phyloP scores from a whole-genome alignment of 2,113 vertebrate species.

The Rallus limicola region DNA sequence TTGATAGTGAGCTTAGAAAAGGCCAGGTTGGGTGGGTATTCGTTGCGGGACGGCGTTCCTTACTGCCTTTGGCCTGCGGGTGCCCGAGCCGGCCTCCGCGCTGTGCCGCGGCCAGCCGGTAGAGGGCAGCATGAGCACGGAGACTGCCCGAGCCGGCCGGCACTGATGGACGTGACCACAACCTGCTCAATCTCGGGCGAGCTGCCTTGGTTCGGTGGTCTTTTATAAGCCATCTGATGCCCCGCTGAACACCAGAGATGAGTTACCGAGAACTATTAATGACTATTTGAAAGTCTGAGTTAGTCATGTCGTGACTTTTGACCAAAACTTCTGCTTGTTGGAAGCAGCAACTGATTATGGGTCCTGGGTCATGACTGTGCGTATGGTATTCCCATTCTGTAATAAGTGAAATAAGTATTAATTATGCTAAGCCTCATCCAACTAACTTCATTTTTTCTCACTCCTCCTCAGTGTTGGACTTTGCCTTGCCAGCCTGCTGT shows the following conservation, averaged over 20 bases:
- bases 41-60: not conserved
- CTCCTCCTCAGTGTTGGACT: not conserved
- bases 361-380: not conserved
- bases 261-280: not conserved
- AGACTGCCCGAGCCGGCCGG: not conserved
- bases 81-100: not conserved
- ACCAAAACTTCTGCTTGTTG: not conserved
- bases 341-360: not conserved
- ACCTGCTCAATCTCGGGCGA: not conserved
- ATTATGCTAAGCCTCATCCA: not conserved
- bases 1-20: not conserved
- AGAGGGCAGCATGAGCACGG: not conserved
- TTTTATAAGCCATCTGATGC: not conserved
- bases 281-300: not conserved
- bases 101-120: not conserved
- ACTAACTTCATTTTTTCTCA: not conserved
- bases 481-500: not conserved
- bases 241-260: not conserved
- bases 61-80: not conserved
- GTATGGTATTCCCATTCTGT: not conserved
- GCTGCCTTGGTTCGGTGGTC: not conserved
- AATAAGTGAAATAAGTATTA: not conserved
- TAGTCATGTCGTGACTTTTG: not conserved
- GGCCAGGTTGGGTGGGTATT: not conserved
- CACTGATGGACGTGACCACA: not conserved